Evolutionary conservation across 2,797 vertebrate species (phyloP).

Genomic region (Leptatherina wallacei): DNA sequence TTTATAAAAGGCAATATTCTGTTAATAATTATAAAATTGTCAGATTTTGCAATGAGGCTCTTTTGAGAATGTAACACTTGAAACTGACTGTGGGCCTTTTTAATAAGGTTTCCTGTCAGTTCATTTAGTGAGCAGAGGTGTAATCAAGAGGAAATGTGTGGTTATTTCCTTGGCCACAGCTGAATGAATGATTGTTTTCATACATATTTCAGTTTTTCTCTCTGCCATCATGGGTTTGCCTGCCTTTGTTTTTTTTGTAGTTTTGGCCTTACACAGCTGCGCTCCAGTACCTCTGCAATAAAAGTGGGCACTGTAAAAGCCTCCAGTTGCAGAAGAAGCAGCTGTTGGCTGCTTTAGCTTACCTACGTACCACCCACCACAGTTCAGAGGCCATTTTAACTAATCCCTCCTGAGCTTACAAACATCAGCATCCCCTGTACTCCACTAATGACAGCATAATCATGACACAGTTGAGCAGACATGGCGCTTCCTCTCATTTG

Average conservation of each 20-base stretch:
- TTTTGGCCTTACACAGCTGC: constrained; percentile 18
- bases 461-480: constrained; percentile 57
- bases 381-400: constrained; percentile 75
- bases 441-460: constrained; percentile 70
- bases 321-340: constrained; percentile 45
- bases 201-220: background rate
- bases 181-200: constrained; percentile 7
- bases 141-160: constrained; percentile 5
- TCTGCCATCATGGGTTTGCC: background rate
- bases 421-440: constrained; percentile 52
- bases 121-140: background rate
- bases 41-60: too few relatives aligned
- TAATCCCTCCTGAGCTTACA: constrained; percentile 58
- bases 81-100: too few relatives aligned
- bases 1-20: too few relatives aligned
- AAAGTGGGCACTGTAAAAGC: constrained; percentile 44
- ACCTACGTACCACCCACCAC: constrained; percentile 66
- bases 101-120: too few relatives aligned
- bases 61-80: too few relatives aligned
- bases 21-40: background rate
- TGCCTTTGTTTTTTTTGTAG: constrained; percentile 5
- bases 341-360: constrained; percentile 48
- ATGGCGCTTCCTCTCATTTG: constrained; percentile 67
- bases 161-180: constrained; percentile 1
- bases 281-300: constrained; percentile 27